Base-by-base conservation (phyloP, 2,888 invertebrate genomes). In the Parnassius orleans region DNA sequence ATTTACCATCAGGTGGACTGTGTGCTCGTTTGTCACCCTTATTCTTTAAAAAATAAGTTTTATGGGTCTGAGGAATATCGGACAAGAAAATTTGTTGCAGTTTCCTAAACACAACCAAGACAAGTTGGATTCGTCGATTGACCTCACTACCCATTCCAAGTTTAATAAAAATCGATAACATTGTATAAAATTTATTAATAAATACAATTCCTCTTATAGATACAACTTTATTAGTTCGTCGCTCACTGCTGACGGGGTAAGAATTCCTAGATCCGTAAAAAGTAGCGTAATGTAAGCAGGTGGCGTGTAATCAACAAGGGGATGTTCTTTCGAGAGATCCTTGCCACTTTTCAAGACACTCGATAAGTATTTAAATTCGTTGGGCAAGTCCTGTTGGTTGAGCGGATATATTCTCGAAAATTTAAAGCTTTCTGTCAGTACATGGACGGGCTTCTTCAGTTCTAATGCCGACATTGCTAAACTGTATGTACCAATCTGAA, bases 181-280 rank as follows among this genome's bases (percentile, higher is more conserved):
- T 65, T 61, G 66, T 64, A 66, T n/a, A 52, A 52, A 11, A 60
- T 67, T 72, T 74, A 72, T 70, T 66, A 65, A 64, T 67, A 68
- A 66, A 69, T 66, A 57, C 64, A 56, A 46, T 52, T 46, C 14
- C 41, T 69, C 64, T 94, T 94, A 98, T 78, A 98, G 94, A 90
- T 99, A 99, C 67, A 99, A 92, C 87, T 99, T 98, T 68, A 99
- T 98, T 24, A 99, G 93, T 92, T 99, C 98, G 78, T 99, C 99
- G 83, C 98, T 98, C 41, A 99, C 98, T 57, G 99, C 99, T 0
- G 98, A 97, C 0, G 99, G 98, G 1, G 99, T 98, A 33, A 99
- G 88, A 66, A 98, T 97, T 1, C 99, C 99, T 66, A 99, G 91
- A 87, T 99, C 99, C 0, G 99, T 99, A 79, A 99, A 98, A 41